Base-by-base conservation (phyloP, 2,888 invertebrate genomes). In the Digitonthophagus gazella region DNA sequence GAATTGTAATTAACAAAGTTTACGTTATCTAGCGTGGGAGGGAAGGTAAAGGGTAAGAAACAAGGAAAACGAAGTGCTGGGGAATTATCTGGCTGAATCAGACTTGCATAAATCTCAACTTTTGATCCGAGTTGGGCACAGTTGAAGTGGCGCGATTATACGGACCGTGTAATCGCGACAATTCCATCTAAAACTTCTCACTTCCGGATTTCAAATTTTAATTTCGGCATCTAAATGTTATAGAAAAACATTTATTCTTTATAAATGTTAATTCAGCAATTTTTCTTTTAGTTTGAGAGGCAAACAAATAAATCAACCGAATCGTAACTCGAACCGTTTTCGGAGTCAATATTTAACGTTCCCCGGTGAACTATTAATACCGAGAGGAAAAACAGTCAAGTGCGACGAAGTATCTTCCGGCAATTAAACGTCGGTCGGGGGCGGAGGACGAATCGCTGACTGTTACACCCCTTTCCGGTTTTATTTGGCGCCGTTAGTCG, bases 151-250 rank as follows among this genome's bases (percentile, higher is more conserved):
- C 15, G 20, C 57, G 28, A 16, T 28, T 55, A 61, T 28, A 67
- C 22, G 64, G 75, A 78, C 77, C 76, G 78, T 77, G 86, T 87
- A 87, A 88, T 87, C 87, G 86, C 87, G 87, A 86, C 87, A 44
- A 44, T 44, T 44, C 28, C 28, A 44, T 44, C 28, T 44, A 44
- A 44, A 44, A 6, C 11, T 44, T 44, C 28, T 44, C 6, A 44
- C 28, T 11, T 8, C 28, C 11, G 11, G 28, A 11, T n/a, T n/a
- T n/a, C n/a, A n/a, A n/a, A n/a, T n/a, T n/a, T n/a, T n/a, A n/a
- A n/a, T n/a, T n/a, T n/a, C n/a, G n/a, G n/a, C n/a, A n/a, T n/a
- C n/a, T n/a, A n/a, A n/a, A n/a, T n/a, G n/a, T n/a, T n/a, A n/a
- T n/a, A n/a, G n/a, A n/a, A n/a, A n/a, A n/a, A n/a, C n/a, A n/a